A percentile compares a stretch with the other conserved stretches of the same genome.
These are phyloP conservation scores for Mactra quadrangularis DNA, from an alignment of 1,140 invertebrate species.

Conservation along the genomic window DNA sequence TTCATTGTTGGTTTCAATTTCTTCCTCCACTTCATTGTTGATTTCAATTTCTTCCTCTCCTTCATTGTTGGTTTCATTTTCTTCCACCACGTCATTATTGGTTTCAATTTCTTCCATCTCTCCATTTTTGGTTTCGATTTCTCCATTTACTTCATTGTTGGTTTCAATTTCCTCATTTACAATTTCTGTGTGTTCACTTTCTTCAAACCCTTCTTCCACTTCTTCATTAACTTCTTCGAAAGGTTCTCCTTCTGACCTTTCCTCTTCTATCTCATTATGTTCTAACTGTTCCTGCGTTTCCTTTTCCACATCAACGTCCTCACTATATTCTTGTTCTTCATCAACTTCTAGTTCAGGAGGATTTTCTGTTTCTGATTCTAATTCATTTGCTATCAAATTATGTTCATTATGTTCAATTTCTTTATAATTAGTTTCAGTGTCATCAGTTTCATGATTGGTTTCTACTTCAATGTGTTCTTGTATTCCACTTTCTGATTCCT, in stretches of 20 bases:
- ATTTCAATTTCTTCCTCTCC: slow-evolving; percentile 6
- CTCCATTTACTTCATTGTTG: slow-evolving; percentile 4
- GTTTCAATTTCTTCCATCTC: neutral
- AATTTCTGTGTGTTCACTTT: neutral
- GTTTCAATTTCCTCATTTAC: neutral
- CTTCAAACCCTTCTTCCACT: neutral
- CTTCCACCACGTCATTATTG: too few relatives aligned
- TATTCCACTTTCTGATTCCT: neutral
- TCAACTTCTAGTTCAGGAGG: neutral
- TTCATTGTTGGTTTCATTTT: neutral
- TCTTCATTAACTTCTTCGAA: neutral
- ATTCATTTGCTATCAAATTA: neutral
- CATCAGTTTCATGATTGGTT: neutral
- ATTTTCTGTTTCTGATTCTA: neutral
- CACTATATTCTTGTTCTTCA: neutral
- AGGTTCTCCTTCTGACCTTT: neutral
- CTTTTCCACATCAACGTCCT: neutral
- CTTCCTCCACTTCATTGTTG: slow-evolving; percentile 7
- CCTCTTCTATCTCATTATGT: too few relatives aligned
- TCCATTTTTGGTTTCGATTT: neutral
- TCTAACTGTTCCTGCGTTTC: neutral
- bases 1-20: slow-evolving; percentile 3
- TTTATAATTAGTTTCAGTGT: neutral
- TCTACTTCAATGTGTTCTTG: neutral
- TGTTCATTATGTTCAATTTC: neutral